Evolutionary conservation across 2,888 invertebrate species (phyloP).

Genomic region (Limnephilus auricula): DNA sequence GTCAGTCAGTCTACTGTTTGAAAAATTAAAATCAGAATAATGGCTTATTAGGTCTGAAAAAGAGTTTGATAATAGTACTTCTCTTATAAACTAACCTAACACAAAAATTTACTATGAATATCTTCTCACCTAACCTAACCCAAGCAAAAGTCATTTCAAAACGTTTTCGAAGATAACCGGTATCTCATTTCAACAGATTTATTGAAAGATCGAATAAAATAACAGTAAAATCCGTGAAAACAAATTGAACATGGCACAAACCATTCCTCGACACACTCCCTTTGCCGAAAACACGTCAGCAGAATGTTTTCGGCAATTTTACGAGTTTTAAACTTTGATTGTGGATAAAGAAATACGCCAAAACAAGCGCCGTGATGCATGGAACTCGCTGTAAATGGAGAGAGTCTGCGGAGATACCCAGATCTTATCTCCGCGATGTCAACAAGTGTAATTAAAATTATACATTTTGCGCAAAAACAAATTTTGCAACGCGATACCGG

Average conservation of each 20-base stretch:
- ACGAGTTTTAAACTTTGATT: conserved; percentile 19
- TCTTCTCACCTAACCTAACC: background rate
- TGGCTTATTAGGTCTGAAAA: no score
- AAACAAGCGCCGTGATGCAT: conserved; percentile 24
- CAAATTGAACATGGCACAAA: conserved; percentile 15
- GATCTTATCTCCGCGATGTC: conserved; percentile 36
- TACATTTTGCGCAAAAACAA: conserved; percentile 26
- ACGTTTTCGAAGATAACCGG: background rate
- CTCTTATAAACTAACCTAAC: no score
- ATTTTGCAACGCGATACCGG: conserved; percentile 20
- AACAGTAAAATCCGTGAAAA: background rate
- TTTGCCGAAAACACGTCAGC: conserved; percentile 16
- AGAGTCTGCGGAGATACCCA: conserved; percentile 16
- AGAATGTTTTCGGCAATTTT: conserved; percentile 41
- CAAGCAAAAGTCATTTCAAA: background rate
- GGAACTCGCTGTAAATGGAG: conserved; percentile 18
- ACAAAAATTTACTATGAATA: no score
- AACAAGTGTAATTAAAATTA: conserved; percentile 37
- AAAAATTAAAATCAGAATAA: no score
- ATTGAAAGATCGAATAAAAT: background rate
- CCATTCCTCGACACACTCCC: background rate
- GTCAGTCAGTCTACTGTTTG: no score
- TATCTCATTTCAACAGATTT: background rate
- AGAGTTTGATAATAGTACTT: no score
- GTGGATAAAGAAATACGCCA: conserved; percentile 21